Evolutionary conservation across 2,797 vertebrate genomes (phyloP).

Genomic region (Selene dorsalis): DNA sequence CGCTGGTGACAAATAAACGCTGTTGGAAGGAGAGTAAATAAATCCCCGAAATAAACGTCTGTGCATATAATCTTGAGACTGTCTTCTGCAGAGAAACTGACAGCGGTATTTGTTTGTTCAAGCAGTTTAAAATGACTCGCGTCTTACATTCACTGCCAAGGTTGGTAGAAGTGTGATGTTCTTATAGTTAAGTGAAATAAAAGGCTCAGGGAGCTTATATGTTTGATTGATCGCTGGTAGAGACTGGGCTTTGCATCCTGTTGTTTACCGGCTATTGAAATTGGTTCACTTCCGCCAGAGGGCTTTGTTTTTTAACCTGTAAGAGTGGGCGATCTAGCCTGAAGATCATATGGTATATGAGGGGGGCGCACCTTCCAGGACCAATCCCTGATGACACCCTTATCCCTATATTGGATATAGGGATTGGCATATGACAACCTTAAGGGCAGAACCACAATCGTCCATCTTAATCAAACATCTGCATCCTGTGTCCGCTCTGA

Average conservation of each 20-base stretch:
- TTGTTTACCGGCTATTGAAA: background rate
- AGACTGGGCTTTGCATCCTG: background rate
- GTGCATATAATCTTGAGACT: conserved; percentile 49
- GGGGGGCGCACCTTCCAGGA: too few relatives aligned
- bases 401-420: too few relatives aligned
- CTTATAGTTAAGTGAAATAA: background rate
- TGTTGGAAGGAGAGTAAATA: conserved; percentile 45
- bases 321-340: background rate
- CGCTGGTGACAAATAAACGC: conserved; percentile 52
- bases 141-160: background rate
- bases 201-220: background rate
- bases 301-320: background rate
- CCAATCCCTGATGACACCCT: too few relatives aligned
- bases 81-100: conserved; percentile 34
- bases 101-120: conserved; percentile 11
- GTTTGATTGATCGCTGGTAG: background rate
- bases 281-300: background rate
- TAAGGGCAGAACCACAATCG: too few relatives aligned
- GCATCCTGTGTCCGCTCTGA: background rate
- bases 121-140: conserved; percentile 29
- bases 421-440: background rate
- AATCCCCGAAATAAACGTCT: conserved; percentile 21
- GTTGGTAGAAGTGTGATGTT: background rate
- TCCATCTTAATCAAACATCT: background rate
- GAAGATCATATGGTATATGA: too few relatives aligned